Conservation (phyloP, 2,888 invertebrate genomes). For the Crematogaster levior region DNA sequence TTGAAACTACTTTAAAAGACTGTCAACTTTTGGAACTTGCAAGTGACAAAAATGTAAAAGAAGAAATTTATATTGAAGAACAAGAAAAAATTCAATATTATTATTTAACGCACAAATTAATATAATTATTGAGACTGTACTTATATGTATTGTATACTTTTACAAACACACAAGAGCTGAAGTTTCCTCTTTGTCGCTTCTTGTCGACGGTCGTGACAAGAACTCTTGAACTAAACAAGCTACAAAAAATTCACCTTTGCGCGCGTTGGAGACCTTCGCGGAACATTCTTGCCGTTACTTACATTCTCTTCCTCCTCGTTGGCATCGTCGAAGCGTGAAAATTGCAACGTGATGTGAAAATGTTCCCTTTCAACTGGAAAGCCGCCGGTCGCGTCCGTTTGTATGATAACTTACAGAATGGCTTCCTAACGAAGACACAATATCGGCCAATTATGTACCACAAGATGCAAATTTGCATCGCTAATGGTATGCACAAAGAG, state of each 20-base stretch:
- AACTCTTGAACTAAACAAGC: constrained; percentile 8
- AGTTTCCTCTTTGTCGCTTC: neutral
- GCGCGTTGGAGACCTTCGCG: constrained; percentile 23
- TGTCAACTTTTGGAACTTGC: neutral
- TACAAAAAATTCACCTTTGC: constrained; percentile 34
- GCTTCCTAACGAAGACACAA: constrained; percentile 77
- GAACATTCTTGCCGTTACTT: constrained; percentile 40
- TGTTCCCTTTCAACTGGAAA: constrained; percentile 56
- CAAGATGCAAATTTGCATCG: constrained; percentile 76
- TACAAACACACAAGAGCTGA: neutral
- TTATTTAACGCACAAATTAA: neutral
- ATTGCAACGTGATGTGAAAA: constrained; percentile 55
- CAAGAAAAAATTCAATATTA: neutral
- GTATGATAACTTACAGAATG: constrained; percentile 71
- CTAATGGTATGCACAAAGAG: constrained; percentile 74
- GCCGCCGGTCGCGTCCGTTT: constrained; percentile 58
- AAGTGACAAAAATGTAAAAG: neutral
- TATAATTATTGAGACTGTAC: neutral
- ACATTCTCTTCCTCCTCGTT: constrained; percentile 41
- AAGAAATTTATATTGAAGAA: neutral
- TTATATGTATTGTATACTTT: neutral
- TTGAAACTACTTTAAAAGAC: neutral
- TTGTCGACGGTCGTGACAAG: constrained; percentile 8
- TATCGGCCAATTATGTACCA: constrained; percentile 77
- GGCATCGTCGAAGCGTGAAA: constrained; percentile 61